Evolutionary conservation across 1,140 invertebrate species (phyloP).

Genomic region (Caerostris extrusa): DNA sequence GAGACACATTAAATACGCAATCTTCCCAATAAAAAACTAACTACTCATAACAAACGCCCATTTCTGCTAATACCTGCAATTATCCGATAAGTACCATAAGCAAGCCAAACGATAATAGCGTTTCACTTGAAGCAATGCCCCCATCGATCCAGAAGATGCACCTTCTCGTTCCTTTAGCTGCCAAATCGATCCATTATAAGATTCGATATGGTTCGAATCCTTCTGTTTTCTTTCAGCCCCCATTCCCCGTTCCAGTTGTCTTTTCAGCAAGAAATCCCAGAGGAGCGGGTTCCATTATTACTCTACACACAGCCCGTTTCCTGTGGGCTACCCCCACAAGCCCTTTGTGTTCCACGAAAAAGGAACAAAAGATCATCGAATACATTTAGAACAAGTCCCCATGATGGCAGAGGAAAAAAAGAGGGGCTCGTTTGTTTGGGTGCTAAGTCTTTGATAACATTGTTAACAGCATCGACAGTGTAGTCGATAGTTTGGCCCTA

Average conservation of each 20-base stretch:
- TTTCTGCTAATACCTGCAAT: background rate
- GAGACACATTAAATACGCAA: background rate
- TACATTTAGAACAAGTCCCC: conserved; percentile 19
- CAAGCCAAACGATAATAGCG: background rate
- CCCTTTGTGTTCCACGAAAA: background rate
- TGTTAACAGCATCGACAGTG: background rate
- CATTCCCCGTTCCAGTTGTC: background rate
- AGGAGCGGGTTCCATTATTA: conserved; percentile 18
- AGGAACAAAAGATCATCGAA: conserved; percentile 39
- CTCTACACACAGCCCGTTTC: conserved; percentile 36
- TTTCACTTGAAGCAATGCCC: background rate
- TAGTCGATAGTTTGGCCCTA: background rate
- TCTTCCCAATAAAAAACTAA: background rate
- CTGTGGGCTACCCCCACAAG: background rate
- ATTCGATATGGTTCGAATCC: conserved; percentile 53
- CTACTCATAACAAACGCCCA: background rate
- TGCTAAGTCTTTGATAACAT: conserved; percentile 24
- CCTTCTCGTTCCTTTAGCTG: conserved; percentile 20
- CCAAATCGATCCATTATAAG: conserved; percentile 64
- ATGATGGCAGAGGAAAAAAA: background rate
- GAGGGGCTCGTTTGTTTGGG: background rate
- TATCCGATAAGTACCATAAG: background rate
- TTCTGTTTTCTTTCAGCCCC: conserved; percentile 37
- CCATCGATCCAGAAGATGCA: conserved; percentile 12
- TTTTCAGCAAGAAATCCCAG: conserved; percentile 38